Base-by-base conservation (phyloP, 64 coral and sea anemone species). In the Pachyseris speciosa region DNA sequence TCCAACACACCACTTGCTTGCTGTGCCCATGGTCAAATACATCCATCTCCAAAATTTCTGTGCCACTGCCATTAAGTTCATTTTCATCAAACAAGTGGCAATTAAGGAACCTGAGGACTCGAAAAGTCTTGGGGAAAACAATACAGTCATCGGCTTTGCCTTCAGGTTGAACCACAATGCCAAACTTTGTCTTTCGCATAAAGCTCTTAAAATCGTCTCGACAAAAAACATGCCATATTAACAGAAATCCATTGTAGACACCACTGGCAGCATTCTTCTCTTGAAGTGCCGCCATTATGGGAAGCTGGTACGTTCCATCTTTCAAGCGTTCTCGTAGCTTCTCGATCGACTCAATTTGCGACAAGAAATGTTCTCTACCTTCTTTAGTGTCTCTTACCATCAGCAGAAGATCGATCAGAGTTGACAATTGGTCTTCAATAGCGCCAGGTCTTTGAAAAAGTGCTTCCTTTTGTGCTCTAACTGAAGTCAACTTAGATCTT, bases 31-130 rank as follows among this genome's bases (percentile, higher is more conserved):
- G 85, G 26, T 87, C 85, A 67, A 90, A 90, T 5, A 90, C 74
- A 80, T 90, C 87, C 87, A 90, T 90, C 74, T 90, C 87, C 74
- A 90, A 20, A 24, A 90, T 26, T 29, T 90, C 87, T 27, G 47
- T 36, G 0, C 37, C 28, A 20, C 45, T 29, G 7, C 50, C 61
- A 66, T 79, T 74, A 48, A 31, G 19, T 22, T 39, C n/a, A 0
- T 15, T 13, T 69, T 86, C 31, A 6, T 86, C 8, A 11, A 86
- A 86, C 38, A 86, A 32, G 12, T 10, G 9, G 19, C 83, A 86
- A 17, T 69, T 49, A 33, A 86, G 48, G 24, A 48, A 69, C 29
- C 9, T 69, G 3, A 32, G n/a, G 3, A 86, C 40, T 0, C 22
- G 33, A 64, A 86, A 86, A 15, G 25, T 69, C n/a, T 86, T 86